Evolutionary conservation across 1,140 invertebrate species (phyloP).

Genomic region (Atta texana): DNA sequence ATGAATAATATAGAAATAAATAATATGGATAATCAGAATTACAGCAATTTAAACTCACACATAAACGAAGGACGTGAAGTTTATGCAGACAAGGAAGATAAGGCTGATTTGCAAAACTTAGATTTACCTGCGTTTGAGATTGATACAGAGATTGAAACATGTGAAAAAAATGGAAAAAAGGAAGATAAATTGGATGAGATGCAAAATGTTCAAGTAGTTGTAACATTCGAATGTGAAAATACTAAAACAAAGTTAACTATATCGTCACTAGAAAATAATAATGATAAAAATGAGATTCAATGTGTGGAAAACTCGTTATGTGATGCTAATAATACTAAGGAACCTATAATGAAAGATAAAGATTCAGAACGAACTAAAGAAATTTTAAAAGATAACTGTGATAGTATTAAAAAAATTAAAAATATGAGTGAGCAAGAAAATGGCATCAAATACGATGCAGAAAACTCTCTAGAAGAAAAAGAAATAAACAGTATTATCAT

Average conservation of each 20-base stretch:
- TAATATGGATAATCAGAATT: not conserved
- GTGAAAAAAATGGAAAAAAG: not conserved
- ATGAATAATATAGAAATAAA: conserved; percentile 3
- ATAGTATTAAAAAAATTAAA: conserved; percentile 52
- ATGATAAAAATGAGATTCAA: conserved; percentile 32
- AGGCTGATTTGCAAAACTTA: conserved; percentile 3
- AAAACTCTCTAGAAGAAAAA: conserved; percentile 27
- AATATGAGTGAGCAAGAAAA: conserved; percentile 32
- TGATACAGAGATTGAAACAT: conserved; percentile 41
- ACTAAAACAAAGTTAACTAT: conserved; percentile 1
- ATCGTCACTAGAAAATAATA: conserved; percentile 9
- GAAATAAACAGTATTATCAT: conserved; percentile 25
- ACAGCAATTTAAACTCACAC: not conserved
- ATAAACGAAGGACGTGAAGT: not conserved
- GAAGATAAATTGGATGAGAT: conserved; percentile 22
- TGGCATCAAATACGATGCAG: conserved; percentile 14
- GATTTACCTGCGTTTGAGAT: not conserved
- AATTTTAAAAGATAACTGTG: conserved; percentile 58
- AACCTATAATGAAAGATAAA: conserved; percentile 27
- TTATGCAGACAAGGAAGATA: not conserved
- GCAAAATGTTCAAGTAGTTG: not conserved
- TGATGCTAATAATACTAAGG: conserved; percentile 30
- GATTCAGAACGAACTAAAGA: conserved; percentile 25
- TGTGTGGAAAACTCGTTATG: conserved; percentile 8
- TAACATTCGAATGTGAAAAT: not conserved